These are phyloP conservation scores for Chironomus riparius DNA, from an alignment of 2,888 invertebrate genomes.

Conservation along the genomic window DNA sequence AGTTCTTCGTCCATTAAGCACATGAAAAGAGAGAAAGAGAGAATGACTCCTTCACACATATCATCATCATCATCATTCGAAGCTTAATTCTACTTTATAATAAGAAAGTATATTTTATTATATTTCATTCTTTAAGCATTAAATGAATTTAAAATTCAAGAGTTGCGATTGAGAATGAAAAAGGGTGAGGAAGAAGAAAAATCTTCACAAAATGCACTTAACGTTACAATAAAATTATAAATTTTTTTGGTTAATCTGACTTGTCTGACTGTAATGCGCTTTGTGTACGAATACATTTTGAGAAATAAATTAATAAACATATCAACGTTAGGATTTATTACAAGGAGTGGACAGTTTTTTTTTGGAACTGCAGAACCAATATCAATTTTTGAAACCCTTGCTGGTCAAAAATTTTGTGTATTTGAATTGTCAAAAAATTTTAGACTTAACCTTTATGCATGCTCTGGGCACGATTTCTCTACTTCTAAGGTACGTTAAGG, in stretches of 20 bases:
- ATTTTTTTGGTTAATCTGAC: background rate
- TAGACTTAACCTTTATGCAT: too few species aligned
- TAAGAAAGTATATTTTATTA: background rate
- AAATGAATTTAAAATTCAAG: too few species aligned
- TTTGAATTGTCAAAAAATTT: too few species aligned
- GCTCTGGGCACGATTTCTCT: too few species aligned
- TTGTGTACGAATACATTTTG: background rate
- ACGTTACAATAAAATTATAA: background rate
- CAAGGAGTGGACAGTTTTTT: background rate
- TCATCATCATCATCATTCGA: background rate
- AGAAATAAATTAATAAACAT: background rate
- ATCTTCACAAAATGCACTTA: background rate
- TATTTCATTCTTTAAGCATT: background rate
- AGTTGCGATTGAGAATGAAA: too few species aligned
- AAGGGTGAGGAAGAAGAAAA: too few species aligned
- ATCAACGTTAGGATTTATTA: too few species aligned
- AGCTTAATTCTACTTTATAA: slow-evolving; percentile 4
- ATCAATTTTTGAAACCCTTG: too few species aligned
- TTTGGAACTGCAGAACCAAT: too few species aligned
- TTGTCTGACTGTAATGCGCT: slow-evolving; percentile 18
- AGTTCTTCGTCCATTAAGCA: background rate
- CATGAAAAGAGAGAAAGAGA: background rate
- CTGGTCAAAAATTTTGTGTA: too few species aligned
- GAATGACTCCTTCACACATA: slow-evolving; percentile 5
- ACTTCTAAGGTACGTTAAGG: too few species aligned